Evolutionary conservation across 2,888 invertebrate species (phyloP), one percentile per base, ranked within the genome.

Genomic region (Cephus runcator): DNA sequence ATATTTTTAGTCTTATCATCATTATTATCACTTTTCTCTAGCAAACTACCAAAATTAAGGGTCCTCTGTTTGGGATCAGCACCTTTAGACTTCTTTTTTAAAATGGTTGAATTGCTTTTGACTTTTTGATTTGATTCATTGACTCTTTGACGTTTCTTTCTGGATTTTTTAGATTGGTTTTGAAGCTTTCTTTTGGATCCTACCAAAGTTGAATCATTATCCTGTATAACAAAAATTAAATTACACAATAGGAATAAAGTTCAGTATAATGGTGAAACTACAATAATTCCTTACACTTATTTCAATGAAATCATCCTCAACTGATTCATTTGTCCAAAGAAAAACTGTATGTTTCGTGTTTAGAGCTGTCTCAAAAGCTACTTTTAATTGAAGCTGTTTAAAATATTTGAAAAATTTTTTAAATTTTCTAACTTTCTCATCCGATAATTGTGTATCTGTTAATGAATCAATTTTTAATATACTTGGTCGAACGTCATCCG

Each of bases 341-440:
- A 79, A n/a, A n/a, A 4, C 69, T 11, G 36, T 33, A 73, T 79
- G 36, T 33, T n/a, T 33, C 4, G 73, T 69, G 11, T 40, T 4
- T 1, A 73, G 12, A 34, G 56, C 73, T 76, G 36, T 34, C 68
- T 76, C n/a, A n/a, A 79, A 76, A 30, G 76, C 79, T 40, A 9
- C 68, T 31, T 69, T 69, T 73, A 77, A 68, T 40, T 76, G 69
- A 68, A 79, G 76, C 33, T 69, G 34, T 68, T 80, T 81, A 31
- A 85, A 83, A n/a, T 81, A 79, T 12, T 73, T 69, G 12, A 73
- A 76, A 0, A 82, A 75, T 68, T 31, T 79, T 34, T 71, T 71
- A 15, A 71, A 6, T 15, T 34, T 73, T 1, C 23, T 11, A 15
- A 56, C 23, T 6, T 31, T 15, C 12, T 34, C 35, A 2, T 71